Percentiles rank a stretch among this genome's conserved stretches.
phyloP scores from a whole-genome alignment of 2,888 invertebrate species.

The Yponomeuta evonymella region DNA sequence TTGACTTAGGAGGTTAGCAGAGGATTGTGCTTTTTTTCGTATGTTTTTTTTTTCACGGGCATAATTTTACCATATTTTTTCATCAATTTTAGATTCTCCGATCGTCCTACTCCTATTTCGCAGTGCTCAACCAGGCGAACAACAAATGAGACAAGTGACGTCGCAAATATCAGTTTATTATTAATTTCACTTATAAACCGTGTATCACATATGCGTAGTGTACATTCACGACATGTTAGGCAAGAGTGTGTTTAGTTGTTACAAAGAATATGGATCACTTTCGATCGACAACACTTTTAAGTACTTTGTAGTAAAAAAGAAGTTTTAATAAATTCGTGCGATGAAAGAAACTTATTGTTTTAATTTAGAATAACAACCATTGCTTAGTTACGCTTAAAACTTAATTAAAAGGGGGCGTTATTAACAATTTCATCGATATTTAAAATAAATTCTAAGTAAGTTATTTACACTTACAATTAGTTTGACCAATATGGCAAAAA shows the following conservation, averaged over 20 bases:
- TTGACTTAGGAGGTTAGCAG: too few relatives aligned
- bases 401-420: not conserved
- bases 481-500: not conserved
- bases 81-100: conserved; percentile 53
- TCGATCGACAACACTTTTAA: conserved; percentile 44
- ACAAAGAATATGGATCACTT: conserved; percentile 53
- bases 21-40: too few relatives aligned
- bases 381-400: not conserved
- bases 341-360: conserved; percentile 42
- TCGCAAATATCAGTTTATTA: conserved; percentile 45
- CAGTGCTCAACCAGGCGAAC: conserved; percentile 55
- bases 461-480: conserved; percentile 2
- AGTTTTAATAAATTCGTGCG: conserved; percentile 68
- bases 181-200: conserved; percentile 61
- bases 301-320: conserved; percentile 34
- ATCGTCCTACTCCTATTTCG: conserved; percentile 63
- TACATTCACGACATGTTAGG: conserved; percentile 69
- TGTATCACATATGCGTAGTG: conserved; percentile 73
- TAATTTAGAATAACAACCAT: conserved; percentile 2
- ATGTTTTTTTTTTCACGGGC: too few relatives aligned
- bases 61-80: not conserved
- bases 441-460: not conserved
- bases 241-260: conserved; percentile 66
- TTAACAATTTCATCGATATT: not conserved
- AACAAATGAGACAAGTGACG: conserved; percentile 29